Evolutionary conservation across 2,888 invertebrate species (phyloP), one percentile per base, ranked within the genome.

Genomic region (Willowsia nigromaculata): DNA sequence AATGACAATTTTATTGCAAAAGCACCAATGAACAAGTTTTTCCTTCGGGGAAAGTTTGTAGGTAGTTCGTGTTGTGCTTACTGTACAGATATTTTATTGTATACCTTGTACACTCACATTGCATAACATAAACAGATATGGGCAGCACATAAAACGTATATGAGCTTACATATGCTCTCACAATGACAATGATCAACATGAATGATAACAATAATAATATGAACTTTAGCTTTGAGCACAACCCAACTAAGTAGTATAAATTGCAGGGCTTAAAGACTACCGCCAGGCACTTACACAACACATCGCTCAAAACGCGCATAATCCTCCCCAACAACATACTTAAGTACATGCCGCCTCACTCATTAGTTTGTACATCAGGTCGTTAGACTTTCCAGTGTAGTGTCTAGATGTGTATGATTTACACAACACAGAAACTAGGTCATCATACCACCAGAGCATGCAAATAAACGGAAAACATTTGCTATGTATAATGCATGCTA

Each of bases 1-100:
- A 68, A 83, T 83, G 83, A 83, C 68, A 68, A 62, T 68, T 83
- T 83, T 68, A 83, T 83, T 83, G 81, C 59, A 62, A 62, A 81
- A 13, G 33, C 53, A 78, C 50, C 30, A 78, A 53, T 43, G 27
- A 25, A 15, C 27, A 27, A 74, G 1, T 43, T 47, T 74, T 74
- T n/a, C 47, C 47, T 47, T 47, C 15, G 74, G 47, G 27, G 25
- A 74, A 47, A 47, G 47, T 74, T 74, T 47, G 47, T 25, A 27
- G 43, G 43, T 25, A 0, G 65, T 33, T 68, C 65, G 65, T 33
- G 33, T 13, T n/a, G 7, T 43, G 22, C 25, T 71, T 22, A 7
- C 62, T 27, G 3, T 5, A 56, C 11, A 25, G 25, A 25, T 25
- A 56, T 56, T 22, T 53, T 5, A 7, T 7, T 18, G 4, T 18